phyloP scores from a whole-genome alignment of 2,113 vertebrate genomes.

The Plotosus lineatus region DNA sequence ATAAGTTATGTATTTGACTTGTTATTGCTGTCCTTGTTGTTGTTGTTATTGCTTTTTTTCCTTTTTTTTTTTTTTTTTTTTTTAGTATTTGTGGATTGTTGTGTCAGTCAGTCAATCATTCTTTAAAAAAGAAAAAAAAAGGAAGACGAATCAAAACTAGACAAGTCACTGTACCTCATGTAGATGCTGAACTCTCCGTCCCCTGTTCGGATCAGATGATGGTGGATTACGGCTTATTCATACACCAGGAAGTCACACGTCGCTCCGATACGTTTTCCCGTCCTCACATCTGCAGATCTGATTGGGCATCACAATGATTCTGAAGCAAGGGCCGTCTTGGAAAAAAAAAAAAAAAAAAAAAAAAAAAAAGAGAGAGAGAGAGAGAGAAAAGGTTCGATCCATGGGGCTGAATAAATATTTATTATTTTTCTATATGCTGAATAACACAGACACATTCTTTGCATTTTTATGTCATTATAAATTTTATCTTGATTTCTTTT shows the following conservation, averaged over 20 bases:
- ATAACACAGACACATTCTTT: constrained; percentile 76
- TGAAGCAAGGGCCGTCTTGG: no score
- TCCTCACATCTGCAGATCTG: not conserved
- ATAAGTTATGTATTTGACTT: constrained; percentile 96
- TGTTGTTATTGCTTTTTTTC: constrained; percentile 66
- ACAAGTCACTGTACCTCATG: constrained; percentile 88
- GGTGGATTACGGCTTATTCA: constrained; percentile 68
- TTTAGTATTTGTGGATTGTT: constrained; percentile 58
- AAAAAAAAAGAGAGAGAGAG: no score
- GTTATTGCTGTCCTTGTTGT: constrained; percentile 41
- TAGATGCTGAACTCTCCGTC: constrained; percentile 81
- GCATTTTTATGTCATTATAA: constrained; percentile 64
- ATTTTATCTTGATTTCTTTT: constrained; percentile 72
- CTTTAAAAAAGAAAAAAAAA: constrained; percentile 58
- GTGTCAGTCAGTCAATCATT: constrained; percentile 82
- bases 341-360: no score
- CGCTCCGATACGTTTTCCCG: constrained; percentile 52
- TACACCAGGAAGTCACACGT: constrained; percentile 68
- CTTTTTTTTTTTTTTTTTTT: constrained; percentile 55
- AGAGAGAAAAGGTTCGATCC: constrained; percentile 79
- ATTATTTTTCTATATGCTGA: constrained; percentile 80
- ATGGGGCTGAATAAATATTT: constrained; percentile 94
- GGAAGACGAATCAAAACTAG: constrained; percentile 63
- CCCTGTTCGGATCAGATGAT: constrained; percentile 65
- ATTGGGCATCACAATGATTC: no score